Conservation (phyloP, 2,888 invertebrate genomes). For the Synanthedon formicaeformis region DNA sequence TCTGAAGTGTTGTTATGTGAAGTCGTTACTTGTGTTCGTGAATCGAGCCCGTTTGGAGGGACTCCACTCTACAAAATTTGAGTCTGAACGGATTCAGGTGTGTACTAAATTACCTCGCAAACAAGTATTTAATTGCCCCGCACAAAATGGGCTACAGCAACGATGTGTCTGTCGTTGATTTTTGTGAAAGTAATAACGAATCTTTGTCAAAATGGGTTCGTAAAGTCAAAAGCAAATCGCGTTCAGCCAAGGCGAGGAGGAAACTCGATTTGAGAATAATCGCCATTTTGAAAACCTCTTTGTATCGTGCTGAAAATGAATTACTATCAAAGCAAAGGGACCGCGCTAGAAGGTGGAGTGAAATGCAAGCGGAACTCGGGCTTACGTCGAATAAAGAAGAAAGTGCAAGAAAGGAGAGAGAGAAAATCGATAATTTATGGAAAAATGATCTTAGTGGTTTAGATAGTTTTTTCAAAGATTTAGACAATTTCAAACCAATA, state of each 20-base stretch:
- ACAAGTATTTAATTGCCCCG: conserved; percentile 17
- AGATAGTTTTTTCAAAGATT: conserved; percentile 75
- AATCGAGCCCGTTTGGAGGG: conserved; percentile 15
- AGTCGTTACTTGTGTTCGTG: conserved; percentile 47
- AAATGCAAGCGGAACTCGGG: conserved; percentile 64
- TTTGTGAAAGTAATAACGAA: conserved; percentile 69
- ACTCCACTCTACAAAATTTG: conserved; percentile 28
- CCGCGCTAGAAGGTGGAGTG: conserved; percentile 72
- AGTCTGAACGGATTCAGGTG: conserved; percentile 65
- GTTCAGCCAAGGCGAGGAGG: conserved; percentile 66
- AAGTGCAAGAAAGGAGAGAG: conserved; percentile 46
- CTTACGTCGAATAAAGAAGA: conserved; percentile 57
- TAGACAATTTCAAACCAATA: conserved; percentile 72
- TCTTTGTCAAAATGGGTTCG: conserved; percentile 74
- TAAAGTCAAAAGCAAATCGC: conserved; percentile 73
- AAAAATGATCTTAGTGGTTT: conserved; percentile 74
- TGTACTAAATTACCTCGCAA: conserved; percentile 53
- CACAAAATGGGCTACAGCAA: conserved; percentile 58
- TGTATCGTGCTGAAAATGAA: conserved; percentile 71
- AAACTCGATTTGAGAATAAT: conserved; percentile 74
- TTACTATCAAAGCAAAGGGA: conserved; percentile 73
- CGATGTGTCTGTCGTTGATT: conserved; percentile 59
- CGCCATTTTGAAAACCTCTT: conserved; percentile 73
- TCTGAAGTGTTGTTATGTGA: conserved; percentile 30
- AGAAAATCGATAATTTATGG: conserved; percentile 63